Evolutionary conservation across 2,888 invertebrate genomes (phyloP).

Genomic region (Cantharis flavilabris): DNA sequence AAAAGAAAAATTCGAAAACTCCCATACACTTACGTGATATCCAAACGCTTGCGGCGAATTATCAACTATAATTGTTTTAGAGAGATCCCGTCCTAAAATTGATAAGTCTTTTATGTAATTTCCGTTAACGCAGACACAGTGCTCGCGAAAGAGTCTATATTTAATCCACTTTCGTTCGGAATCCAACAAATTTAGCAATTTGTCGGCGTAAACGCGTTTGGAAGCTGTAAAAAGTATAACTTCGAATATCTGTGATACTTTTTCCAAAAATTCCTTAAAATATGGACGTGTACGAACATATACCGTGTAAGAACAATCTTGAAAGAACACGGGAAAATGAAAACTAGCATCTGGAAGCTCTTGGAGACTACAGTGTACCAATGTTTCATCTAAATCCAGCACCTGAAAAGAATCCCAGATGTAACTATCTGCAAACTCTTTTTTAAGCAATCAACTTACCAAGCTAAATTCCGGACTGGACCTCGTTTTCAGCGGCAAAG

Average conservation of each 20-base stretch:
- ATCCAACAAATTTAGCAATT: constrained; percentile 88
- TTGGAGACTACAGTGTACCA: constrained; percentile 93
- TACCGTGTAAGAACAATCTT: constrained; percentile 86
- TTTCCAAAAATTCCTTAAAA: constrained; percentile 90
- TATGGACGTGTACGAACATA: constrained; percentile 88
- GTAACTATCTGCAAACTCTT: no score
- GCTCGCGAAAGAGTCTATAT: constrained; percentile 91
- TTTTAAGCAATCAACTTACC: constrained; percentile 59
- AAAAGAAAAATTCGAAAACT: constrained; percentile 14
- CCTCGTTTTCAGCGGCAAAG: constrained; percentile 87
- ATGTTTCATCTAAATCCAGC: constrained; percentile 81
- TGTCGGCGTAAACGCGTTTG: constrained; percentile 93
- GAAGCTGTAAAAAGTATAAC: constrained; percentile 95
- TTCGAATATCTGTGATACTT: constrained; percentile 83
- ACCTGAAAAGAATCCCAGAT: constrained; percentile 54
- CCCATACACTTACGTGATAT: constrained; percentile 66
- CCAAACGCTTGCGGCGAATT: constrained; percentile 95
- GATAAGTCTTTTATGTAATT: constrained; percentile 96
- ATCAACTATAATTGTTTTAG: constrained; percentile 85
- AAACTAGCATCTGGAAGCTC: constrained; percentile 91
- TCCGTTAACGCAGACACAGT: constrained; percentile 92
- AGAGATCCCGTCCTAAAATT: constrained; percentile 88
- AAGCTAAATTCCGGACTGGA: constrained; percentile 93
- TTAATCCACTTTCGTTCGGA: constrained; percentile 88
- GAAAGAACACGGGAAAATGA: constrained; percentile 90